These are phyloP conservation scores for Patella caerulea DNA, from an alignment of 2,888 invertebrate genomes.

Conservation along the genomic window DNA sequence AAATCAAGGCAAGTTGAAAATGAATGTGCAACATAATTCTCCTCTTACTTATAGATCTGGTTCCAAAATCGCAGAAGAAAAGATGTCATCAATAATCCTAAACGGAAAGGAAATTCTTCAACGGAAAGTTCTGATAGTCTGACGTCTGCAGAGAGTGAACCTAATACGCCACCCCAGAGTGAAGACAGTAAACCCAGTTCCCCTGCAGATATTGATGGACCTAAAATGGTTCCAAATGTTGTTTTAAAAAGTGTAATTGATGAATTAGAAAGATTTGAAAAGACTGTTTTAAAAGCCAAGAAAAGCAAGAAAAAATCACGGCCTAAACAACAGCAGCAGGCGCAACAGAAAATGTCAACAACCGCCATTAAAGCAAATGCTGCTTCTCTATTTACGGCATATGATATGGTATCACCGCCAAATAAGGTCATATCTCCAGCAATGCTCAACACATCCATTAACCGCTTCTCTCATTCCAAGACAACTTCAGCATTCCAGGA, in stretches of 20 bases:
- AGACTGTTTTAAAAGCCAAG: constrained; percentile 49
- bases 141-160: constrained; percentile 17
- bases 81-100: constrained; percentile 58
- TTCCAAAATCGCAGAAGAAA: constrained; percentile 69
- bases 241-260: constrained; percentile 61
- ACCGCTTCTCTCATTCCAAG: constrained; percentile 54
- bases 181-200: constrained; percentile 24
- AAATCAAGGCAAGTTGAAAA: background rate
- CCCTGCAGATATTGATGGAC: constrained; percentile 21
- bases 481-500: constrained; percentile 56
- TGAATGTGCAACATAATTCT: background rate
- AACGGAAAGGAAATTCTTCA: constrained; percentile 27
- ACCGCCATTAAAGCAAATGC: constrained; percentile 11
- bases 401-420: constrained; percentile 62
- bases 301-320: constrained; percentile 49
- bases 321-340: constrained; percentile 39
- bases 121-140: constrained; percentile 15
- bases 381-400: constrained; percentile 43
- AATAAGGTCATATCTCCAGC: constrained; percentile 59
- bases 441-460: constrained; percentile 43
- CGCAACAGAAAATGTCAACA: constrained; percentile 22
- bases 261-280: constrained; percentile 59
- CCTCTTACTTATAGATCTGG: constrained; percentile 61
- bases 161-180: constrained; percentile 26
- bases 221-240: constrained; percentile 53